Percentiles rank a stretch among this genome's conserved stretches.
Conservation (phyloP, 2,797 vertebrate species). For the Melanotaenia parkinsoni region DNA sequence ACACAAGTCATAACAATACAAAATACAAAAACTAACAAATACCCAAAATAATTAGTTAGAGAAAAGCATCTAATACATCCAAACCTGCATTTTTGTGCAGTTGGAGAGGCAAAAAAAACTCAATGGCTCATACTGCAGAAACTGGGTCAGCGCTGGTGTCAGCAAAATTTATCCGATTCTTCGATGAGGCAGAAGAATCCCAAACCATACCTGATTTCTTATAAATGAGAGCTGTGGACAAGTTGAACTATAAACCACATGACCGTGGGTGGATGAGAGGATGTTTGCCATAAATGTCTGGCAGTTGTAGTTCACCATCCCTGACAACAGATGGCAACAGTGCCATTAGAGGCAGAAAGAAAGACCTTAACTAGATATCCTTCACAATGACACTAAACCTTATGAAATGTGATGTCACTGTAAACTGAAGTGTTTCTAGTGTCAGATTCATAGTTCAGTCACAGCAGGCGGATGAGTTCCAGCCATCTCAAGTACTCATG, state of each 20-base stretch:
- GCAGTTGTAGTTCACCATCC: slow-evolving; percentile 49
- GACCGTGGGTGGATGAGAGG: slow-evolving; percentile 17
- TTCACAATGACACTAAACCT: not conserved
- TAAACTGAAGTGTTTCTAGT: slow-evolving; percentile 3
- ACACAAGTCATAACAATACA: slow-evolving; percentile 58
- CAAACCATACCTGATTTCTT: slow-evolving; percentile 21
- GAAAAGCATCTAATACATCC: slow-evolving; percentile 62
- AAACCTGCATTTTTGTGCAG: slow-evolving; percentile 72
- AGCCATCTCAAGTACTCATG: not conserved
- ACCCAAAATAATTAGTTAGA: slow-evolving; percentile 42
- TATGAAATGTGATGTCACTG: not conserved
- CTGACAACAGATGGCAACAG: slow-evolving; percentile 62
- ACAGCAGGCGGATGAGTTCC: not conserved
- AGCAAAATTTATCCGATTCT: slow-evolving; percentile 23
- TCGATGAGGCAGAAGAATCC: slow-evolving; percentile 26
- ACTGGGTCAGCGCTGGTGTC: slow-evolving; percentile 70
- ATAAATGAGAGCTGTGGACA: slow-evolving; percentile 49
- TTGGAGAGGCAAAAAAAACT: slow-evolving; percentile 50
- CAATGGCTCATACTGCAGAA: slow-evolving; percentile 50
- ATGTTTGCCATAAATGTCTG: slow-evolving; percentile 14
- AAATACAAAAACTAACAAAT: slow-evolving; percentile 47
- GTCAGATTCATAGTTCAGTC: not conserved
- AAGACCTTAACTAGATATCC: not conserved
- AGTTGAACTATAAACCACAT: slow-evolving; percentile 19
- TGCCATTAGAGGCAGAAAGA: slow-evolving; percentile 15